Conservation (phyloP, 2,888 invertebrate species). For the Protonemura montana region DNA sequence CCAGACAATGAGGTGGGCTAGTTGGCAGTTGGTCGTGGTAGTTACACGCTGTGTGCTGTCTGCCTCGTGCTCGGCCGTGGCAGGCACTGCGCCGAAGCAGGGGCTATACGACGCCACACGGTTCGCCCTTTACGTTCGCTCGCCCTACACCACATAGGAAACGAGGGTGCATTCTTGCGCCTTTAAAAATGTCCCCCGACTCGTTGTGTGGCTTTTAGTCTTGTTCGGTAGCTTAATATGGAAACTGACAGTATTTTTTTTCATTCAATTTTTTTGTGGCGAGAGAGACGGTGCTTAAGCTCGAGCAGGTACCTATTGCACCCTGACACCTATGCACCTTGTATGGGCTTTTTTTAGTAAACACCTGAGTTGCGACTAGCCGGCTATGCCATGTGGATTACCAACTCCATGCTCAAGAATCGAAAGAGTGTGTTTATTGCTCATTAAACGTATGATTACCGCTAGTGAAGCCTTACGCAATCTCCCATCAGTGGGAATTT, state of each 20-base stretch:
- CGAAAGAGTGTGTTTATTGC: background rate
- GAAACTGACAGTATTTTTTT: background rate
- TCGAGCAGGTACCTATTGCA: background rate
- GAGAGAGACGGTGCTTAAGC: background rate
- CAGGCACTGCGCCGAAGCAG: background rate
- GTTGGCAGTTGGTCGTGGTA: background rate
- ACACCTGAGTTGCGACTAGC: background rate
- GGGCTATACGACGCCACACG: background rate
- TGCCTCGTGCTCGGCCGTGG: background rate
- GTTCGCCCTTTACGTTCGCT: background rate
- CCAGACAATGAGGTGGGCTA: background rate
- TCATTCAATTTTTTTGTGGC: background rate
- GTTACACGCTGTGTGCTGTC: background rate
- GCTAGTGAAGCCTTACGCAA: background rate
- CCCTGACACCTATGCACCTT: background rate
- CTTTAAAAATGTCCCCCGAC: background rate
- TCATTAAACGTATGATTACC: background rate
- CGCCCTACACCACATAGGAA: background rate
- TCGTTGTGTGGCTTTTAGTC: background rate
- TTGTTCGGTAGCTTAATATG: background rate
- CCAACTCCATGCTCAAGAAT: background rate
- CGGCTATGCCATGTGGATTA: background rate
- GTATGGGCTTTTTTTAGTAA: no score
- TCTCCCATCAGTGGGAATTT: constrained; percentile 9
- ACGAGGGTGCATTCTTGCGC: background rate